phyloP scores from a whole-genome alignment of 2,888 invertebrate genomes.

The Laothoe populi region DNA sequence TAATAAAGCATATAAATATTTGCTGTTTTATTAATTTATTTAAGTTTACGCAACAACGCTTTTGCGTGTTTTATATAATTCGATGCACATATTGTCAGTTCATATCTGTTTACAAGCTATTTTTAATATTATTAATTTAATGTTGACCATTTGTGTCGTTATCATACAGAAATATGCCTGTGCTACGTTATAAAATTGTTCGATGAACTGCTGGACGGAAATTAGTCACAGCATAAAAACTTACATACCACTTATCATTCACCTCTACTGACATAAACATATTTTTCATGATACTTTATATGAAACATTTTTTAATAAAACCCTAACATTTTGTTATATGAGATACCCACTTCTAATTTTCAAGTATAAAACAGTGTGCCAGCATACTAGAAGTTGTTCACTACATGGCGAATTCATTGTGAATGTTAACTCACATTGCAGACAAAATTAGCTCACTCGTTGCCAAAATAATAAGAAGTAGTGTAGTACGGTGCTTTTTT shows the following conservation, averaged over 20 bases:
- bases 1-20: too few species aligned
- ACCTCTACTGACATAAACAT: not conserved
- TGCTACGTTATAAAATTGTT: not conserved
- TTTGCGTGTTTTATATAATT: not conserved
- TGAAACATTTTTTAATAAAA: too few species aligned
- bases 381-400: too few species aligned
- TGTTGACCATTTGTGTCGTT: not conserved
- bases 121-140: slow-evolving; percentile 6
- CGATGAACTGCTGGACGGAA: not conserved
- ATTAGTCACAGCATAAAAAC: not conserved
- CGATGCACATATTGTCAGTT: not conserved
- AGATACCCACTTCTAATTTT: too few species aligned
- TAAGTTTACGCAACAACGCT: not conserved
- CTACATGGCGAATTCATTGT: too few species aligned
- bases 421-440: too few species aligned
- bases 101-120: not conserved
- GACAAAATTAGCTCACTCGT: too few species aligned
- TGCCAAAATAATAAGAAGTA: too few species aligned
- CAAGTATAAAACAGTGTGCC: too few species aligned
- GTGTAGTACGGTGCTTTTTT: too few species aligned
- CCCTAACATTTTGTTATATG: too few species aligned
- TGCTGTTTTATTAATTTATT: too few species aligned
- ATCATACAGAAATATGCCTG: not conserved
- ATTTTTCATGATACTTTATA: not conserved
- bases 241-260: not conserved